phyloP scores from a whole-genome alignment of 2,888 invertebrate species.

The Aethes cnicana region DNA sequence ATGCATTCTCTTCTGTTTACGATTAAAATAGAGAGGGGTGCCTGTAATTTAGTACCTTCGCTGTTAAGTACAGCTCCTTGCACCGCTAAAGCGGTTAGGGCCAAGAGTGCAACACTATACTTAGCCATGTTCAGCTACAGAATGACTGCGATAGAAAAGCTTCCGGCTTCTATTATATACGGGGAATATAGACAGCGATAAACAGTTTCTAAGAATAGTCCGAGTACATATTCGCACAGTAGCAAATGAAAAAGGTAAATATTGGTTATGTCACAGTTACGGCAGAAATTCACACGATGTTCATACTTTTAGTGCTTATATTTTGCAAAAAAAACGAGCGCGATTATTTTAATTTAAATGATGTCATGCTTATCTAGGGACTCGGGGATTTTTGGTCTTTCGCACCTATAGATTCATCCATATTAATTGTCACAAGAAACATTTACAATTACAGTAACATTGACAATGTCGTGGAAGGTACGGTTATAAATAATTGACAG shows the following conservation, averaged over 20 bases:
- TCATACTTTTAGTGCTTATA: constrained; percentile 31
- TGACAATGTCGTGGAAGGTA: too few relatives aligned
- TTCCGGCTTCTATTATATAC: constrained; percentile 51
- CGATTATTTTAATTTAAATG: constrained; percentile 22
- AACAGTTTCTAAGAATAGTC: constrained; percentile 56
- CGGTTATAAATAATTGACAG: too few relatives aligned
- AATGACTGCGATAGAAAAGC: constrained; percentile 40
- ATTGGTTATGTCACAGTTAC: constrained; percentile 44
- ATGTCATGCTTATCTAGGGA: constrained; percentile 13
- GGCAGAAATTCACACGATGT: constrained; percentile 47
- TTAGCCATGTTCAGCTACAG: constrained; percentile 45
- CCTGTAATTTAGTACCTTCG: constrained; percentile 36
- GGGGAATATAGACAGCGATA: constrained; percentile 37
- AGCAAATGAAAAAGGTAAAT: constrained; percentile 50
- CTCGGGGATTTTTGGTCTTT: constrained; percentile 20
- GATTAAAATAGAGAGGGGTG: too few relatives aligned
- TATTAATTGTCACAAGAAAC: too few relatives aligned
- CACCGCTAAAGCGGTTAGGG: constrained; percentile 40
- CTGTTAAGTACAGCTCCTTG: constrained; percentile 45
- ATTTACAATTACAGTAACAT: too few relatives aligned
- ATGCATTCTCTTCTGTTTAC: too few relatives aligned
- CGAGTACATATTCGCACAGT: constrained; percentile 34
- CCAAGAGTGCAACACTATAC: constrained; percentile 40
- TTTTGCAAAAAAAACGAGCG: constrained; percentile 17
- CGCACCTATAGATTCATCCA: background rate